A percentile compares a stretch with the other conserved stretches of the same genome.
Conservation (phyloP, 2,888 invertebrate species). For the Troilus luridus region DNA sequence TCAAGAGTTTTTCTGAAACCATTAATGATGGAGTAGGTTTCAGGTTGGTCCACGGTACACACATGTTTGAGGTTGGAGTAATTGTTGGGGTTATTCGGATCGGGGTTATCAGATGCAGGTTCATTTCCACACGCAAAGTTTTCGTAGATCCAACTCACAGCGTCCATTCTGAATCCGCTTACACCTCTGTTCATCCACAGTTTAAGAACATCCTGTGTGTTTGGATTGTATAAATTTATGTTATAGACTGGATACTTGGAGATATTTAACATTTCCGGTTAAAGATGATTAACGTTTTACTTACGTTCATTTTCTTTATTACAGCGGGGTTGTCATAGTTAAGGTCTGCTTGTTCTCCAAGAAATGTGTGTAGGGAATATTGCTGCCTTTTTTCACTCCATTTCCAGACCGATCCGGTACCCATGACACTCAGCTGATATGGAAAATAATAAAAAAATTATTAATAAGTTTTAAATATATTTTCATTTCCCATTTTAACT, state of each 20-base stretch:
- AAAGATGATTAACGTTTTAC: constrained; percentile 13
- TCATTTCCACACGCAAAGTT: constrained; percentile 69
- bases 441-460: background rate
- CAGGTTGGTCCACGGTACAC: constrained; percentile 76
- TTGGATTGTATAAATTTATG: too few relatives aligned
- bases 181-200: constrained; percentile 84
- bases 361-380: constrained; percentile 81
- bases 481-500: too few relatives aligned
- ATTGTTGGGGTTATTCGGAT: constrained; percentile 70
- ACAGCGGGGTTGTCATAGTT: constrained; percentile 82
- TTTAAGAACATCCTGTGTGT: constrained; percentile 72
- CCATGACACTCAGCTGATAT: constrained; percentile 50
- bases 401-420: constrained; percentile 80
- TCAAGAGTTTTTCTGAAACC: constrained; percentile 75
- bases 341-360: constrained; percentile 70
- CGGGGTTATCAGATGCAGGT: constrained; percentile 58
- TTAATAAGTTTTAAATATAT: too few relatives aligned
- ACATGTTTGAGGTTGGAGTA: constrained; percentile 75
- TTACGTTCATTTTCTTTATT: constrained; percentile 76
- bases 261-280: too few relatives aligned
- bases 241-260: too few relatives aligned
- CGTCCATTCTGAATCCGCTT: constrained; percentile 82
- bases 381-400: constrained; percentile 77
- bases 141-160: constrained; percentile 67
- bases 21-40: constrained; percentile 73